Evolutionary conservation across 2,888 invertebrate species (phyloP).

Genomic region (Aproaerema taeniolella): DNA sequence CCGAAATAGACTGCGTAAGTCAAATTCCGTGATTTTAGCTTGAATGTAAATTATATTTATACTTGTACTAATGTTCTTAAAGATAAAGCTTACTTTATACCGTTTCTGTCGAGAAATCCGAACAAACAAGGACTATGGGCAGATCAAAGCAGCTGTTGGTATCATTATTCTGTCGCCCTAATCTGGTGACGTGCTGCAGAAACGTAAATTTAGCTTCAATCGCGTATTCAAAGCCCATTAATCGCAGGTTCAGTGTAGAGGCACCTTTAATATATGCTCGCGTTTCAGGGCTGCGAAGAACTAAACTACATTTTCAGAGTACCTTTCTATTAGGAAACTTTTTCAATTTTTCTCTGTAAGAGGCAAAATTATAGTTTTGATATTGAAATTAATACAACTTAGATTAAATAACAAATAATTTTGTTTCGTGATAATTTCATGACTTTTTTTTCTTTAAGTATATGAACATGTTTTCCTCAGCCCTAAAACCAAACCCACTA

Average conservation of each 20-base stretch:
- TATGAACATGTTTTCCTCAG: constrained; percentile 22
- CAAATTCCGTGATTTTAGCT: too few relatives aligned
- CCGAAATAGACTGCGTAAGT: too few relatives aligned
- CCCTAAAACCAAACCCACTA: constrained; percentile 53
- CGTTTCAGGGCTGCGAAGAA: constrained; percentile 40
- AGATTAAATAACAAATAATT: too few relatives aligned
- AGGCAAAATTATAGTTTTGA: too few relatives aligned
- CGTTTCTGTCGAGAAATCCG: constrained; percentile 14
- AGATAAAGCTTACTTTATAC: background rate
- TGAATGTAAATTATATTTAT: too few relatives aligned
- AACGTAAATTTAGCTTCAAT: constrained; percentile 73
- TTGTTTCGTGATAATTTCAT: too few relatives aligned
- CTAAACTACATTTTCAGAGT: too few relatives aligned
- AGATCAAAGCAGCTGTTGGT: constrained; percentile 53
- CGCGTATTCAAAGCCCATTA: constrained; percentile 60
- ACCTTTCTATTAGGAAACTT: too few relatives aligned
- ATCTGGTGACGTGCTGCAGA: constrained; percentile 60
- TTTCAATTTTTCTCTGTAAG: too few relatives aligned
- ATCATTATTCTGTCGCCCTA: constrained; percentile 45
- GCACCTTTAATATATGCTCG: constrained; percentile 59
- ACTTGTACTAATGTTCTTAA: too few relatives aligned
- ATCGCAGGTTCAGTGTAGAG: constrained; percentile 66
- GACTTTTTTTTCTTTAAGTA: background rate
- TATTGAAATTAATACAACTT: too few relatives aligned
- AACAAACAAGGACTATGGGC: constrained; percentile 21